A percentile compares a stretch with the other conserved stretches of the same genome.
These are phyloP conservation scores for Macrocentrus cingulum DNA, from an alignment of 1,140 invertebrate genomes.

Conservation along the genomic window DNA sequence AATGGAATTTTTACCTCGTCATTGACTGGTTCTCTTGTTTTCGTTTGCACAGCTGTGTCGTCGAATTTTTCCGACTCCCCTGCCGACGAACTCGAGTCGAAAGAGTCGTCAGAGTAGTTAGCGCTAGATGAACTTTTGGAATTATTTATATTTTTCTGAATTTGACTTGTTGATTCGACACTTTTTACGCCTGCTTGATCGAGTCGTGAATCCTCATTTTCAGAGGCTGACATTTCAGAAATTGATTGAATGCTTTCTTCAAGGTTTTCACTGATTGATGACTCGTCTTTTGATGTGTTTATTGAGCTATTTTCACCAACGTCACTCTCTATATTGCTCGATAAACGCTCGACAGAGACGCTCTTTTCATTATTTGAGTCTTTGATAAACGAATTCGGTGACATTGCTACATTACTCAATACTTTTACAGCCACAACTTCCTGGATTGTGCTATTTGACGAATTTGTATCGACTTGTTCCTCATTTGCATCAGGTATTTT, in stretches of 20 bases:
- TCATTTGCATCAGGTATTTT: slow-evolving; percentile 32
- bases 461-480: slow-evolving; percentile 19
- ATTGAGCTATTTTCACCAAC: background rate
- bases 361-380: background rate
- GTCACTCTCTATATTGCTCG: background rate
- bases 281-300: background rate
- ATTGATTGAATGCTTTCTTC: background rate
- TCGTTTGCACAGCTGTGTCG: background rate
- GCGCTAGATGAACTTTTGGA: background rate
- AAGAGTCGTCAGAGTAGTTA: slow-evolving; percentile 23
- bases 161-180: background rate
- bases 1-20: no score
- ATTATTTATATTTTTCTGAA: background rate
- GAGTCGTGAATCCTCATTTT: background rate
- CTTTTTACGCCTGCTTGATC: no score
- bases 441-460: slow-evolving; percentile 1
- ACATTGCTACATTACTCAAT: background rate
- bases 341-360: background rate
- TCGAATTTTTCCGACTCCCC: background rate
- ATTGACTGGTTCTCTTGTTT: no score
- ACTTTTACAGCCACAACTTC: slow-evolving; percentile 7
- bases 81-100: slow-evolving; percentile 13
- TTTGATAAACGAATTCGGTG: background rate
- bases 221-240: background rate
- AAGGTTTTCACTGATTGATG: slow-evolving; percentile 13